Evolutionary conservation across 2,888 invertebrate genomes (phyloP).

Genomic region (Augiades crinisus): DNA sequence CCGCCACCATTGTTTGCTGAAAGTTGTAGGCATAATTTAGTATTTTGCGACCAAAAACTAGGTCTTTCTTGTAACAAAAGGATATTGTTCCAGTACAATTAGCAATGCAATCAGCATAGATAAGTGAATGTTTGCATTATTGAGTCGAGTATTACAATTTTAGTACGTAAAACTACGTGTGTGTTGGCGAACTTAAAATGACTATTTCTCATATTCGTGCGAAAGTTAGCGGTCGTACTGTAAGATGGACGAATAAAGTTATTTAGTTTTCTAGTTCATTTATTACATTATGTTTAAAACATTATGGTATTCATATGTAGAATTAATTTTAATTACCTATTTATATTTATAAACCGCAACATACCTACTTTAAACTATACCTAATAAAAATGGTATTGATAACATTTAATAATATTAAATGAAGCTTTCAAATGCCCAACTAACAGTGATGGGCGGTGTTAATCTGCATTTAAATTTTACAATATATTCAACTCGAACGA

Average conservation of each 20-base stretch:
- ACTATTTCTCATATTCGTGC: background rate
- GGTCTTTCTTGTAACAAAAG: slow-evolving; percentile 74
- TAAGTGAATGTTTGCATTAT: slow-evolving; percentile 64
- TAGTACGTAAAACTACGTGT: slow-evolving; percentile 23
- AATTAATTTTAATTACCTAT: no score
- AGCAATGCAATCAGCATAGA: slow-evolving; percentile 72
- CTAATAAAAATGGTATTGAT: slow-evolving; percentile 3
- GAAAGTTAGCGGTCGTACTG: slow-evolving; percentile 4
- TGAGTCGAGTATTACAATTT: slow-evolving; percentile 32
- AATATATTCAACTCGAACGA: no score
- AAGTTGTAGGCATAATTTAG: slow-evolving; percentile 59
- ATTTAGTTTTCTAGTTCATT: no score
- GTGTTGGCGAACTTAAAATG: slow-evolving; percentile 10
- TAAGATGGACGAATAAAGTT: background rate
- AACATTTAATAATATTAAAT: no score
- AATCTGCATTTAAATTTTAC: no score
- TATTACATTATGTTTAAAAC: no score
- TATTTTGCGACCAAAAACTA: slow-evolving; percentile 68
- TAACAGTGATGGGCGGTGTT: no score
- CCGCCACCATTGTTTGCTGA: slow-evolving; percentile 50
- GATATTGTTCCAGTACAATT: slow-evolving; percentile 75
- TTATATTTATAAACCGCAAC: no score
- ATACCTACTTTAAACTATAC: no score
- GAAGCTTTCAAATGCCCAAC: no score
- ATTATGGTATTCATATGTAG: no score